Conservation (phyloP, 2,797 vertebrate species). For the Gymnopithys bicolor region DNA sequence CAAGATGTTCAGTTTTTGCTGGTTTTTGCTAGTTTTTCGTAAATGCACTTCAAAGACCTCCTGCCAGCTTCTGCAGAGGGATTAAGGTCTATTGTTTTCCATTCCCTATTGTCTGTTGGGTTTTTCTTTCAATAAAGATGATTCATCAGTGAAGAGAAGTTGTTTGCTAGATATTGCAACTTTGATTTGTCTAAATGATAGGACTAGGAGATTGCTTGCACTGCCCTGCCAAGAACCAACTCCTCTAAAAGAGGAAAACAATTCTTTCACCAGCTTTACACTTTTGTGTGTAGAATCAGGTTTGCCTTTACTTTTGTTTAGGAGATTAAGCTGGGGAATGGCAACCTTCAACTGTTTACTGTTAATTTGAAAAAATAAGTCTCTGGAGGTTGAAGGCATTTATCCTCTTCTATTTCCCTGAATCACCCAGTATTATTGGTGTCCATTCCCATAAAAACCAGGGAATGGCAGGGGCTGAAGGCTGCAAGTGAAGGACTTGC, state of each 20-base stretch:
- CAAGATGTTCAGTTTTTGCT: neutral
- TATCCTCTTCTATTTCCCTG: neutral
- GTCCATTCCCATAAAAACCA: neutral
- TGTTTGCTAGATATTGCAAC: neutral
- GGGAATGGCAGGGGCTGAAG: neutral
- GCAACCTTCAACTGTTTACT: neutral
- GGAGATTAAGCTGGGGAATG: neutral
- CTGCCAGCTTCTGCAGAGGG: neutral
- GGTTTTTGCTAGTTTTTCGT: neutral
- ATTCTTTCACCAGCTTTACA: neutral
- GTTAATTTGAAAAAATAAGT: neutral
- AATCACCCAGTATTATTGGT: neutral
- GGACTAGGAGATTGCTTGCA: fast-evolving
- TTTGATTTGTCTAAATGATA: neutral
- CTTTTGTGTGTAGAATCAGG: neutral
- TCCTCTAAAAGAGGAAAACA: neutral
- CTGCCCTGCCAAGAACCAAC: neutral
- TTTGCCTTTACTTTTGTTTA: neutral
- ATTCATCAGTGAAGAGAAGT: neutral
- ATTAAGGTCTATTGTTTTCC: neutral
- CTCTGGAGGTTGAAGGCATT: neutral
- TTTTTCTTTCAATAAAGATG: neutral
- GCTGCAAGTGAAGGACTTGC: neutral
- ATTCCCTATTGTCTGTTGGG: neutral
- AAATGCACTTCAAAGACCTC: neutral